Conservation (phyloP, 2,113 vertebrate species). For the Turdus rufiventris region DNA sequence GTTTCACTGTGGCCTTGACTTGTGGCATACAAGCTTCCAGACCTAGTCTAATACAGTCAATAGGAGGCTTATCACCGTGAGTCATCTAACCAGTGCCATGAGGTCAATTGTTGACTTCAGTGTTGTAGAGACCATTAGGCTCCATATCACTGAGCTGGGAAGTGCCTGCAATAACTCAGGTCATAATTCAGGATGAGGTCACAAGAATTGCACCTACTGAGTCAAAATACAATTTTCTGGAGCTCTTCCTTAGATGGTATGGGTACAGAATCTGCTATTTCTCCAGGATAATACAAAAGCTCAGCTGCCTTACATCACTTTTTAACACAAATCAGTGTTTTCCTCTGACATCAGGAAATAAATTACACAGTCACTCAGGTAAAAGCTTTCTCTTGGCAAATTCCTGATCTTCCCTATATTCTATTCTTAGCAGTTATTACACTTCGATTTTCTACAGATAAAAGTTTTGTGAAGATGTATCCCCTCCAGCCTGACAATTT, state of each 20-base stretch:
- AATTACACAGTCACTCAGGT: background rate
- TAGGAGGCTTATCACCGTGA: background rate
- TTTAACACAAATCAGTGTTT: background rate
- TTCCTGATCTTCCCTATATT: background rate
- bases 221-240: background rate
- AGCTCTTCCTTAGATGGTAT: background rate
- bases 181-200: background rate
- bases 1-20: background rate
- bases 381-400: background rate
- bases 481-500: background rate
- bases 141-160: background rate
- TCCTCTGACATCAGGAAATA: background rate
- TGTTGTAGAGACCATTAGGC: background rate
- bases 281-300: background rate
- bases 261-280: background rate
- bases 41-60: background rate
- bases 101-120: slow-evolving; percentile 17
- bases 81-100: background rate
- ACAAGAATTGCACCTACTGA: background rate
- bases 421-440: background rate
- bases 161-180: background rate
- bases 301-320: background rate
- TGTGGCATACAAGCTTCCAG: background rate
- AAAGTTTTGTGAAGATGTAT: background rate
- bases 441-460: background rate